Base-by-base conservation (phyloP, 1,140 invertebrate species). In the Sitophilus oryzae region DNA sequence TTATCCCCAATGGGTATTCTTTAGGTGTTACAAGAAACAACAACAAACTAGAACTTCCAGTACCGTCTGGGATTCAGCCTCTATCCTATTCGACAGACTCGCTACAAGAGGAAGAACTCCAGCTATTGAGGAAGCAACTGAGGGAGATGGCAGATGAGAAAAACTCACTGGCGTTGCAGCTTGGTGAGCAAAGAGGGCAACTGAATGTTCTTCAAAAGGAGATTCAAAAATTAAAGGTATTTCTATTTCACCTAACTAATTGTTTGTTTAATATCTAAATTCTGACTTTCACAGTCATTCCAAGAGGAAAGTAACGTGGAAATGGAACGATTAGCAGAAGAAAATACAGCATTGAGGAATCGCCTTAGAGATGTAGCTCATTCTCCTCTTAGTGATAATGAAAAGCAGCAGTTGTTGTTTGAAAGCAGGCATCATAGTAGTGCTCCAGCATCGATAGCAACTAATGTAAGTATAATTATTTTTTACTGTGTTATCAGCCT, bases 331-430 rank as follows among this genome's bases (percentile, higher is more conserved):
- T 72, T 87, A 37, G 76, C 78, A 55, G 84, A 86, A 69, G 87
- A 89, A 76, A 88, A 89, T 73, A 81, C 82, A 52, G 76, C 79
- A 54, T 73, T 89, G 62, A 77, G 85, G 44, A 82, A 82, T 66
- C 77, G 85, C 60, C 77, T 89, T 58, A 78, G 84, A 55, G 85
- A 88, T 69, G 83, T 89, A 42, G 83, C 82, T 35, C 83, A 86
- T 71, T 88, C 85, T 53, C 85, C 85, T 52, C 72, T 89, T 38
- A 88, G 85, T n/a, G 87, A 90, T 73, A 84, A 83, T 59, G 85
- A 89, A 71, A 89, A 89, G 69, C 82, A 86, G 60, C 83, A 86
- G 67, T 74, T 88, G 58, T 74, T 87, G 59, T 74, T 84, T 61
- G 82, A 85, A 65, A 81, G 80, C 8, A 79, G 82, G 56, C 74